These are phyloP conservation scores for Rhingia campestris DNA, from an alignment of 2,888 invertebrate genomes.

Conservation along the genomic window DNA sequence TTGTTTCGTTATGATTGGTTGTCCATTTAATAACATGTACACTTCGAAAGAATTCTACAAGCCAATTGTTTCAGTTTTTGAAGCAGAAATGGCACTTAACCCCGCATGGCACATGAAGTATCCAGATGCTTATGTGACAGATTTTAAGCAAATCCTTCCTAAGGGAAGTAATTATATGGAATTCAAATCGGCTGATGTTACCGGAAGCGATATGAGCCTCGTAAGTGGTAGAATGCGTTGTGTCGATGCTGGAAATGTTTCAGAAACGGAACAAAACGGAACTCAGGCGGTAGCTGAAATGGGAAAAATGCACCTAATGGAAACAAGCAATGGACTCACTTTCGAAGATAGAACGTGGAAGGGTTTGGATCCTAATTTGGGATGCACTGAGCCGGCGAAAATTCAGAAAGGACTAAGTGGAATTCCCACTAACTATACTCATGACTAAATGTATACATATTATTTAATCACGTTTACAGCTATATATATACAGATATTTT, in stretches of 20 bases:
- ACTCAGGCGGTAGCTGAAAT: slow-evolving; percentile 79
- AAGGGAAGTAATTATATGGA: slow-evolving; percentile 84
- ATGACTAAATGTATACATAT: slow-evolving; percentile 75
- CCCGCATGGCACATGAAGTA: slow-evolving; percentile 83
- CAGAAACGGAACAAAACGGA: slow-evolving; percentile 68
- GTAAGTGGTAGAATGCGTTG: slow-evolving; percentile 88
- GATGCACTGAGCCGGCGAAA: slow-evolving; percentile 87
- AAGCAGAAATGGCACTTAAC: slow-evolving; percentile 93
- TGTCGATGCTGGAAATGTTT: slow-evolving; percentile 43
- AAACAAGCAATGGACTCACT: slow-evolving; percentile 78
- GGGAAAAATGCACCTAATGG: slow-evolving; percentile 79
- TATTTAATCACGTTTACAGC: neutral
- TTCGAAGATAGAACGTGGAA: slow-evolving; percentile 89
- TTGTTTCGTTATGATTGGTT: slow-evolving; percentile 94
- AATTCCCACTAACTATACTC: slow-evolving; percentile 87
- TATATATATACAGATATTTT: neutral
- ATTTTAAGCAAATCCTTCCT: slow-evolving; percentile 89
- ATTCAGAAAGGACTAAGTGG: slow-evolving; percentile 90
- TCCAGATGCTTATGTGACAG: slow-evolving; percentile 86
- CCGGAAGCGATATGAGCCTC: slow-evolving; percentile 87
- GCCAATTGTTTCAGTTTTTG: slow-evolving; percentile 95
- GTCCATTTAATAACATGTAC: slow-evolving; percentile 93
- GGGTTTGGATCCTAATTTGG: slow-evolving; percentile 92
- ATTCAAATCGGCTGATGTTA: slow-evolving; percentile 83
- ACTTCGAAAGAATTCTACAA: slow-evolving; percentile 93